Conservation (phyloP, 2,113 vertebrate genomes). For the Mesembrinibis cayennensis region DNA sequence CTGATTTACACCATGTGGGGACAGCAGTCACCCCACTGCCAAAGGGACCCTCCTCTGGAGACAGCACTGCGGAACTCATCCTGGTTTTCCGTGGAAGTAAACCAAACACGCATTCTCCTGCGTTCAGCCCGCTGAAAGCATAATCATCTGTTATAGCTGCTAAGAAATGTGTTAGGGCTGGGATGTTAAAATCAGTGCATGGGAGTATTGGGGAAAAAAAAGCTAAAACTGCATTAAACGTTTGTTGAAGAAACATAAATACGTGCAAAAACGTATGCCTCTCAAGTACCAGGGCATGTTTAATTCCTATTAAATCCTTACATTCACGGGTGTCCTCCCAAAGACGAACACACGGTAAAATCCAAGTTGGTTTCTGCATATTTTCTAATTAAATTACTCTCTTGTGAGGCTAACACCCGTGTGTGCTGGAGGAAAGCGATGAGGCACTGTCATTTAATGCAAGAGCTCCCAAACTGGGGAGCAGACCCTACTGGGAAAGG, state of each 20-base stretch:
- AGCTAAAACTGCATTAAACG: accelerated
- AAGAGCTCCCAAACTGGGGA: background rate
- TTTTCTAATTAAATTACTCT: background rate
- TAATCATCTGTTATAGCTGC: background rate
- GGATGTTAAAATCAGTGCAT: background rate
- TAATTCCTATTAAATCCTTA: background rate
- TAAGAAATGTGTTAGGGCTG: accelerated
- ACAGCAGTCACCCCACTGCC: background rate
- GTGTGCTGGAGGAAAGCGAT: background rate
- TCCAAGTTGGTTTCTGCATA: background rate
- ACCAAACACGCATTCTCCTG: background rate
- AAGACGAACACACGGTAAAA: accelerated
- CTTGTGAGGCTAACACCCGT: accelerated
- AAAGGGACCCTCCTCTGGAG: background rate
- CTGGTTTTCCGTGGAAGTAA: background rate
- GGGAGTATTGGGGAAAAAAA: background rate
- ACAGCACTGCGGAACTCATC: background rate
- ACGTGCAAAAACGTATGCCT: accelerated
- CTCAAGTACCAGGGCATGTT: background rate
- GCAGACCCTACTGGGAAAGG: background rate
- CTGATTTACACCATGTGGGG: background rate
- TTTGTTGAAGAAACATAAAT: background rate
- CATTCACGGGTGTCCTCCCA: background rate
- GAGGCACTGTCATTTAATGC: background rate
- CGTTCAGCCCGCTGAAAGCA: background rate